Conservation (phyloP, 1,140 invertebrate species). For the Pogonomyrmex barbatus region DNA sequence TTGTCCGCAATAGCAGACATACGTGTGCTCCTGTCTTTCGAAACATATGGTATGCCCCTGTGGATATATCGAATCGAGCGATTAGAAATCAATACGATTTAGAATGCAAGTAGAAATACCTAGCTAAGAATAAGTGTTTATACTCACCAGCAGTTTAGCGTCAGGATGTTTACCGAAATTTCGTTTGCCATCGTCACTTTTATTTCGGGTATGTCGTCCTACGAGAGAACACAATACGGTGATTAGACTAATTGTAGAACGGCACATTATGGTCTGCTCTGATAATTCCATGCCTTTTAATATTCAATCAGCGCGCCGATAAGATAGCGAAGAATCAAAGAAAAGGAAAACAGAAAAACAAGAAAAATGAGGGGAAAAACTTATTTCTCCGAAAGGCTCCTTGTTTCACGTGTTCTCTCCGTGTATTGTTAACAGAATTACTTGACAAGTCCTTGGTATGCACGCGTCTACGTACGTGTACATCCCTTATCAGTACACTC, state of each 20-base stretch:
- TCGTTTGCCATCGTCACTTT: conserved; percentile 72
- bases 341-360: no score
- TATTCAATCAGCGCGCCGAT: not conserved
- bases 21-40: conserved; percentile 91
- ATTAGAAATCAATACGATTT: conserved; percentile 9
- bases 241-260: not conserved
- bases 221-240: not conserved
- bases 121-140: not conserved
- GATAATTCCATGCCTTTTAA: not conserved
- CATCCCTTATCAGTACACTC: not conserved
- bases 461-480: not conserved
- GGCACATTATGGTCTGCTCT: not conserved
- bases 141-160: conserved; percentile 88
- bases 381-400: not conserved
- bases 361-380: not conserved
- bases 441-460: not conserved
- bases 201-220: not conserved
- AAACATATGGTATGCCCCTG: conserved; percentile 94
- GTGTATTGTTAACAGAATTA: not conserved
- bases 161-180: conserved; percentile 82
- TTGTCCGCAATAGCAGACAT: conserved; percentile 93
- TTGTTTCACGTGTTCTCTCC: not conserved
- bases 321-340: not conserved
- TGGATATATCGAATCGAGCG: conserved; percentile 61
- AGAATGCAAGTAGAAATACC: not conserved